Evolutionary conservation across 2,113 vertebrate species (phyloP).

Genomic region (human (Homo sapiens)): DNA sequence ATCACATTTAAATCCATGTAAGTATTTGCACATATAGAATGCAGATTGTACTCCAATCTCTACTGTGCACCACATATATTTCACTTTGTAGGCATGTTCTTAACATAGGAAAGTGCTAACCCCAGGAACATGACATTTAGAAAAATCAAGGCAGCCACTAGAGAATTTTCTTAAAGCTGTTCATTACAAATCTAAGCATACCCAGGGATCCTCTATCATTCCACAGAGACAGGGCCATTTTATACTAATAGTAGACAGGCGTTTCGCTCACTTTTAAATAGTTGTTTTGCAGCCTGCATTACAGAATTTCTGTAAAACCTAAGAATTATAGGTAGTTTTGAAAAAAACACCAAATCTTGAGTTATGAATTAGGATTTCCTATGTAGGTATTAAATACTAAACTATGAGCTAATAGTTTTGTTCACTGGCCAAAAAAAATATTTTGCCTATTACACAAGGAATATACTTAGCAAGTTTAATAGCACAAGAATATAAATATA

Average conservation of each 20-base stretch:
- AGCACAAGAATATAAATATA: not conserved
- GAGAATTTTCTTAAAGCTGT: constrained; percentile 6
- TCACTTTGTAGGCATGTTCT: not conserved
- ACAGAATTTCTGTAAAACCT: not conserved
- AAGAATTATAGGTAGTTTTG: constrained; percentile 10
- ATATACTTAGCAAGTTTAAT: not conserved
- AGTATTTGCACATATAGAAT: not conserved
- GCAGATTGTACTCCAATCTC: not conserved
- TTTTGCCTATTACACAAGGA: not conserved
- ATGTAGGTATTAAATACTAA: not conserved
- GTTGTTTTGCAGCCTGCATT: not conserved
- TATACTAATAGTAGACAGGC: not conserved
- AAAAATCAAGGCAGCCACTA: not conserved
- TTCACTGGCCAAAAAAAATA: not conserved
- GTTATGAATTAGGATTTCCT: not conserved
- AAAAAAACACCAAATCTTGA: not conserved
- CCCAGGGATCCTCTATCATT: not conserved
- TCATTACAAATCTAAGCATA: not conserved
- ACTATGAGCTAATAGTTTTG: not conserved
- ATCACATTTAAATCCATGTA: not conserved
- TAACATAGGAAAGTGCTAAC: constrained; percentile 40
- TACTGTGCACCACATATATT: not conserved
- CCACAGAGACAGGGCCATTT: not conserved
- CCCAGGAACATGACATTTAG: constrained; percentile 43
- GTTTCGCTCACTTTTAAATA: constrained; percentile 4